phyloP scores from a whole-genome alignment of 2,113 vertebrate genomes.

The Perca fluviatilis region DNA sequence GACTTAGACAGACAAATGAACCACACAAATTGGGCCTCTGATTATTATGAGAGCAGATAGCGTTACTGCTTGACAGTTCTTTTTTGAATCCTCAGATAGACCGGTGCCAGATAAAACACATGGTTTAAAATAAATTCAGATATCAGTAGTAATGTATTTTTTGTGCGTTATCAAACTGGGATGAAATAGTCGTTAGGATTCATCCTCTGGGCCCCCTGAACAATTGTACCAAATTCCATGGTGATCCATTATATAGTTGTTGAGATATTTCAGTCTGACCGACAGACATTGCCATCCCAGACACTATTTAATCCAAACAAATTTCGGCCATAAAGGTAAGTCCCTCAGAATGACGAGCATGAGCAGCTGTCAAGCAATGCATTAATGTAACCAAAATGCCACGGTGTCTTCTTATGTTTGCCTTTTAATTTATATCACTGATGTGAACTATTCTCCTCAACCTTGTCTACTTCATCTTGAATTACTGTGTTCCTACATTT shows the following conservation, averaged over 20 bases:
- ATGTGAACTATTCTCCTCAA: not conserved
- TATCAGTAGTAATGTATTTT: not conserved
- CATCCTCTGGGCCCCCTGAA: no score
- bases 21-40: not conserved
- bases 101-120: not conserved
- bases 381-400: not conserved
- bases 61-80: conserved; percentile 4
- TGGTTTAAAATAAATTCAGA: conserved; percentile 9
- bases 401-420: not conserved
- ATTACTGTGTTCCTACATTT: conserved; percentile 19
- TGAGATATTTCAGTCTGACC: no score
- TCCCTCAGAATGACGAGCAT: not conserved
- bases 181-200: no score
- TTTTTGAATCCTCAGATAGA: conserved; percentile 1
- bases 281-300: no score
- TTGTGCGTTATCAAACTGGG: not conserved
- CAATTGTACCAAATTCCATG: no score
- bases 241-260: no score
- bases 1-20: conserved; percentile 38
- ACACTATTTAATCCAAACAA: not conserved
- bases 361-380: not conserved
- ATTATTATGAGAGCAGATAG: conserved; percentile 25
- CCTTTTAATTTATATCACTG: not conserved
- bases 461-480: not conserved
- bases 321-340: conserved; percentile 15